Percentiles rank a stretch among this genome's conserved stretches.
Conservation (phyloP, 2,113 vertebrate species). For the Oreochromis spilurus region DNA sequence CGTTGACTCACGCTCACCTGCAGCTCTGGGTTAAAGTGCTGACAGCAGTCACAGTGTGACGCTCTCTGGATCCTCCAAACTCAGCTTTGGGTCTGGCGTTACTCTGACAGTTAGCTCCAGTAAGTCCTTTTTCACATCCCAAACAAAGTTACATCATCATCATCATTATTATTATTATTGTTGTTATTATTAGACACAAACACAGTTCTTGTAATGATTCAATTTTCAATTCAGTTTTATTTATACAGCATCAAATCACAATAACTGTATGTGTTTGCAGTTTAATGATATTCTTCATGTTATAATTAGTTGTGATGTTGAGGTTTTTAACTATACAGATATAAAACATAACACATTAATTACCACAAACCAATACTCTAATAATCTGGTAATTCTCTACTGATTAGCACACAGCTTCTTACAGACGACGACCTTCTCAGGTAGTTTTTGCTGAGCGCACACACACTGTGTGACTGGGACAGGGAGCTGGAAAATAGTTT, state of each 20-base stretch:
- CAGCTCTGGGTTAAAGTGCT: neutral
- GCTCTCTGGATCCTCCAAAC: neutral
- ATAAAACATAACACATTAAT: neutral
- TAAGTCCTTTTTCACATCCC: fast-evolving
- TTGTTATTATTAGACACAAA: neutral
- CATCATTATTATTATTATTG: neutral
- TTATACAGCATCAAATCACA: neutral
- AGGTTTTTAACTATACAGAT: neutral
- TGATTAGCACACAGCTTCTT: neutral
- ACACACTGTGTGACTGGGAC: conserved; percentile 14
- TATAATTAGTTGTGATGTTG: fast-evolving
- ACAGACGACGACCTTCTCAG: fast-evolving
- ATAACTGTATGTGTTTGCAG: fast-evolving
- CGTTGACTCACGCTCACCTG: neutral
- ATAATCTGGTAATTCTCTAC: fast-evolving
- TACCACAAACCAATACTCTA: neutral
- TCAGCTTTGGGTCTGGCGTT: neutral
- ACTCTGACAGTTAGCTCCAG: neutral
- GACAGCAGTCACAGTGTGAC: neutral
- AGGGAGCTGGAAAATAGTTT: conserved; percentile 1
- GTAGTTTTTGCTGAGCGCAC: neutral
- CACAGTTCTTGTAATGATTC: neutral
- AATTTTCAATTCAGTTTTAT: neutral
- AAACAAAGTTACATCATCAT: neutral
- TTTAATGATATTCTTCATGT: neutral